Evolutionary conservation across 64 coral and sea anemone genomes (phyloP), one percentile per base, ranked within the genome.

Genomic region (Montipora efflorescens): DNA sequence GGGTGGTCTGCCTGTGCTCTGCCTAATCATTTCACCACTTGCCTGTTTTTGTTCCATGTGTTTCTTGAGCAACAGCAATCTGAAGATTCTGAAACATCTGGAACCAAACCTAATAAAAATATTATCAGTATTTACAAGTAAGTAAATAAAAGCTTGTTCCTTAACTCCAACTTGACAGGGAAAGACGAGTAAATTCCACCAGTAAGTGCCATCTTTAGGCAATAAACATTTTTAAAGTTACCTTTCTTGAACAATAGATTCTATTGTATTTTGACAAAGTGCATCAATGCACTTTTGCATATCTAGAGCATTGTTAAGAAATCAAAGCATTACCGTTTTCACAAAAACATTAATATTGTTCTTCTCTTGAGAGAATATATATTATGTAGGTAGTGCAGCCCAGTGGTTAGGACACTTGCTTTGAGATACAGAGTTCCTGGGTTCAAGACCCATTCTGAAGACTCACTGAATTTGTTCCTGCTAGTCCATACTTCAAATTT

Each of bases 21-120:
- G 19, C 74, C 12, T 8, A 79, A 6, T 73, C 46, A 50, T 16
- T 78, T 75, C 9, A 50, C 48, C 2, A 53, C 21, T 59, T 87
- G 94, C 97, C 84, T 98, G 97, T 79, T 98, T 98, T 70, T 98
- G 94, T 74, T 98, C 97, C 72, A 98, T 75, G 74, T 98, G 97
- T 48, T 96, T 78, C 83, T 96, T 98, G 53, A 95, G 83, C 4
- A 96, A 44, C 15, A 98, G 75, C 21, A 98, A 69, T 83, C 94
- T 87, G 66, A 98, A 98, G 82, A 98, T 98, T 86, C 97, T 91
- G 74, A 96, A 96, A 83, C 91, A 95, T 25, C 89, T 94, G 83
- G 97, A 98, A 36, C 97, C 97, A 92, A 93, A 98, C 52, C 97
- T 98, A 72, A n/a, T 67, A 4, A 55, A 14, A 87, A 18, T 18